Conservation (phyloP, 1,140 invertebrate genomes). For the Thalassaphorura encarpata region DNA sequence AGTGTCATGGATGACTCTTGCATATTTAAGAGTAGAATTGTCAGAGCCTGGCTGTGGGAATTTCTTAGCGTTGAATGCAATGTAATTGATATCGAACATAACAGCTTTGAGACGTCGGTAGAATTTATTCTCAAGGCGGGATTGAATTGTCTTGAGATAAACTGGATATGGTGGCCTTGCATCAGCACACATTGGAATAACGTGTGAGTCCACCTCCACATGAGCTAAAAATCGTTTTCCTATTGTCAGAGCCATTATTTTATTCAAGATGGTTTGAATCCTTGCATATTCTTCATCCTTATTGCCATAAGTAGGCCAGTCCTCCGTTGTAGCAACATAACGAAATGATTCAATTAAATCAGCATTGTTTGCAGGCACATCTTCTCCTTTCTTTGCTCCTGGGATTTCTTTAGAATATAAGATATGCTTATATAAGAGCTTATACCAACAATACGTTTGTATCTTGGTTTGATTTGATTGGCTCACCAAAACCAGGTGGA, state of each 20-base stretch:
- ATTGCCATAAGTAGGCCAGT: constrained; percentile 69
- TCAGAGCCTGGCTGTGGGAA: too few relatives aligned
- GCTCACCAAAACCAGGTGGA: constrained; percentile 47
- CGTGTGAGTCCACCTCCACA: constrained; percentile 85
- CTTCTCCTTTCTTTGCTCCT: constrained; percentile 53
- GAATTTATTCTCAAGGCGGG: constrained; percentile 73
- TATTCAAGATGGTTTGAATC: constrained; percentile 61
- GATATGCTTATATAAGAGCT: background rate
- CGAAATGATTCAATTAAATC: constrained; percentile 66
- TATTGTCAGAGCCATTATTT: constrained; percentile 77
- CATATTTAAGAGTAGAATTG: constrained; percentile 86
- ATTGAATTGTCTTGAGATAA: constrained; percentile 84
- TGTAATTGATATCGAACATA: constrained; percentile 86
- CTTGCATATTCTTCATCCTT: constrained; percentile 60
- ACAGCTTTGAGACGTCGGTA: constrained; percentile 81
- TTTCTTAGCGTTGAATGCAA: constrained; percentile 84
- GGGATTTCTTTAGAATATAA: constrained; percentile 45
- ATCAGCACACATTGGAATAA: constrained; percentile 74
- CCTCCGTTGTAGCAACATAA: constrained; percentile 67
- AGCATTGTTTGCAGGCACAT: constrained; percentile 65
- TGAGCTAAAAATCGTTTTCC: constrained; percentile 88
- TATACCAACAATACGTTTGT: background rate
- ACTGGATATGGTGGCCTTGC: constrained; percentile 96
- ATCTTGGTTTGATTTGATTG: too few relatives aligned
- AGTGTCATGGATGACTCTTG: constrained; percentile 80